phyloP scores from a whole-genome alignment of 2,888 invertebrate genomes.

The Tipula helvola region DNA sequence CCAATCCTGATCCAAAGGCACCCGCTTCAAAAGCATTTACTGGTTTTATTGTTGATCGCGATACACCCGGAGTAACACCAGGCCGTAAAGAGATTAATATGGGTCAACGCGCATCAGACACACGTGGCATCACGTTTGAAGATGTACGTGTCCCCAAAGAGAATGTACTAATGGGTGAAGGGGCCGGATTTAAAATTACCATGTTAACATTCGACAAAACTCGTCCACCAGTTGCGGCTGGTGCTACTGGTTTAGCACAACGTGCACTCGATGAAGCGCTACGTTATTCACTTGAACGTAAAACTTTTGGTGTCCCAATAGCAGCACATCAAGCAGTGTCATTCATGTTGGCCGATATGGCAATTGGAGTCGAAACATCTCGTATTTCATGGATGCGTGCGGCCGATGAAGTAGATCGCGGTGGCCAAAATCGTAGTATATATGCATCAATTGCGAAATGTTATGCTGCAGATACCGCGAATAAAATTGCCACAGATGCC shows the following conservation, averaged over 20 bases:
- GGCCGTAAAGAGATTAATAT: slow-evolving; percentile 59
- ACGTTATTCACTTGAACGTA: slow-evolving; percentile 75
- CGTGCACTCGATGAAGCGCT: slow-evolving; percentile 78
- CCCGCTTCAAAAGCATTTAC: slow-evolving; percentile 74
- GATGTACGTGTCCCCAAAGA: slow-evolving; percentile 60
- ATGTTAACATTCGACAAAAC: slow-evolving; percentile 64
- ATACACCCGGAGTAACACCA: slow-evolving; percentile 48
- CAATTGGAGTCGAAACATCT: slow-evolving; percentile 66
- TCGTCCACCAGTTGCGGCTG: slow-evolving; percentile 62
- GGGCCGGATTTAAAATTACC: slow-evolving; percentile 60
- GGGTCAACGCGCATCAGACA: slow-evolving; percentile 63
- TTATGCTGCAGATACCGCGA: slow-evolving; percentile 75
- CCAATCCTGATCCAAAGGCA: slow-evolving; percentile 74
- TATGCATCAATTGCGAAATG: slow-evolving; percentile 83
- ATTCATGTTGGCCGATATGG: slow-evolving; percentile 87
- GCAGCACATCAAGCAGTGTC: slow-evolving; percentile 70
- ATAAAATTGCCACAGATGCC: slow-evolving; percentile 78
- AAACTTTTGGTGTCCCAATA: slow-evolving; percentile 73
- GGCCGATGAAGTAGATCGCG: slow-evolving; percentile 74
- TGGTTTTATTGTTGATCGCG: slow-evolving; percentile 58
- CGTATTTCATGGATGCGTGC: slow-evolving; percentile 69
- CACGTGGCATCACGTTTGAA: slow-evolving; percentile 58
- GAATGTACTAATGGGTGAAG: slow-evolving; percentile 53
- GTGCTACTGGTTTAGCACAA: slow-evolving; percentile 73
- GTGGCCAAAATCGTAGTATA: slow-evolving; percentile 49